phyloP scores from a whole-genome alignment of 2,797 vertebrate genomes.

The Aselliscus stoliczkanus region DNA sequence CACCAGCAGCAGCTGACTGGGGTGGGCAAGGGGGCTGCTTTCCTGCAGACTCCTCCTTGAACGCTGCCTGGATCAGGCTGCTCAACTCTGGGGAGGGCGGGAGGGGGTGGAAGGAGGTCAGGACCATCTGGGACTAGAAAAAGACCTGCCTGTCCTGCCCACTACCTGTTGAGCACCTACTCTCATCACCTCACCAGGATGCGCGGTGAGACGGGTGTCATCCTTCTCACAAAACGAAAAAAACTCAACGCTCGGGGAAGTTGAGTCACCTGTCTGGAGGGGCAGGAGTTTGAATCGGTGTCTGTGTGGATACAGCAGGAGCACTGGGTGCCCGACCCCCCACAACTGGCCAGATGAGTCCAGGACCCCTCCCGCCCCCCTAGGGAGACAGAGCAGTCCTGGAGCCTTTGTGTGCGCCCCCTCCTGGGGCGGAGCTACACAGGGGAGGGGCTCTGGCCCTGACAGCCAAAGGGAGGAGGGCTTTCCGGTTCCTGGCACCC shows the following conservation, averaged over 20 bases:
- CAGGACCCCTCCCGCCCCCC: background rate
- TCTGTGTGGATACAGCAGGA: background rate
- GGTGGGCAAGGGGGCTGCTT: background rate
- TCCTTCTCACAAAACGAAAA: background rate
- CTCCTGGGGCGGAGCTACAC: background rate
- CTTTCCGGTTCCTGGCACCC: background rate
- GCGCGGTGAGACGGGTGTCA: background rate
- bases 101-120: background rate
- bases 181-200: background rate
- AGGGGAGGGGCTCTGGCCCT: background rate
- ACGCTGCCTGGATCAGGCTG: background rate
- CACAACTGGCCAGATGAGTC: background rate
- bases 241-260: too few species aligned
- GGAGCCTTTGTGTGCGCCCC: slow-evolving; percentile 44
- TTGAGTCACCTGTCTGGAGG: background rate
- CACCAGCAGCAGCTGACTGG: too few species aligned
- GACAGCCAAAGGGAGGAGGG: background rate
- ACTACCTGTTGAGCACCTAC: too few species aligned
- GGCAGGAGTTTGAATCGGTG: background rate
- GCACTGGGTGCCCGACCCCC: background rate
- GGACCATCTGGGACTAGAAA: background rate
- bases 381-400: background rate
- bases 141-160: background rate
- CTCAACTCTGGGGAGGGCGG: background rate
- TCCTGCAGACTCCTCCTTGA: background rate